Conservation (phyloP, 2,797 vertebrate genomes). For the Diplodus sargus region DNA sequence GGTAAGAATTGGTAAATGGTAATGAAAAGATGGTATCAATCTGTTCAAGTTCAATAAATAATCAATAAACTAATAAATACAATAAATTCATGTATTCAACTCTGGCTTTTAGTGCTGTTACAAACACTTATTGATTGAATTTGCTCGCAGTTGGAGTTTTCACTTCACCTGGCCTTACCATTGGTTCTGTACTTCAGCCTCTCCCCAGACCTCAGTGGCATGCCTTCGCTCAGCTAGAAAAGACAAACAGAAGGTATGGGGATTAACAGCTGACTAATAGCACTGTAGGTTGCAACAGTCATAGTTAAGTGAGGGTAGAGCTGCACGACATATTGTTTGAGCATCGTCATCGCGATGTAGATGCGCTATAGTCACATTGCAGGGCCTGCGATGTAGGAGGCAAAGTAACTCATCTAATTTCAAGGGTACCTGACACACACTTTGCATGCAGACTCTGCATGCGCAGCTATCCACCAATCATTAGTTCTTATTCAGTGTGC, state of each 20-base stretch:
- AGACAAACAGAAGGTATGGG: neutral
- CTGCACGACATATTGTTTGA: too few species aligned
- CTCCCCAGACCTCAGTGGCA: conserved; percentile 87
- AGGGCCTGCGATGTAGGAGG: too few species aligned
- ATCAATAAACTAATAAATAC: neutral
- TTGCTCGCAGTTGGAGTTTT: neutral
- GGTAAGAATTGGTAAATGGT: neutral
- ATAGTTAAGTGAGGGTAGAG: neutral
- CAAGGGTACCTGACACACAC: too few species aligned
- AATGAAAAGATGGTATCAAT: neutral
- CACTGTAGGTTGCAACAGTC: neutral
- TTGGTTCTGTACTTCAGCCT: conserved; percentile 93
- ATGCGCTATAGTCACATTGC: too few species aligned
- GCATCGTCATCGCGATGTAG: too few species aligned
- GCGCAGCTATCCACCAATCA: too few species aligned
- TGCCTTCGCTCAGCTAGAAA: conserved; percentile 91
- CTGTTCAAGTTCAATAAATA: neutral
- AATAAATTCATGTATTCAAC: neutral
- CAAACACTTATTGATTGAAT: neutral
- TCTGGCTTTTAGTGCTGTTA: neutral
- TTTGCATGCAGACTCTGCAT: too few species aligned
- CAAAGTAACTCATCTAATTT: too few species aligned
- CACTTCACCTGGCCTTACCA: conserved; percentile 82
- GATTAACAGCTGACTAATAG: neutral
- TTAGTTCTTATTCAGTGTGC: too few species aligned